Evolutionary conservation across 2,797 vertebrate genomes (phyloP).

Genomic region (Lithobates pipiens): DNA sequence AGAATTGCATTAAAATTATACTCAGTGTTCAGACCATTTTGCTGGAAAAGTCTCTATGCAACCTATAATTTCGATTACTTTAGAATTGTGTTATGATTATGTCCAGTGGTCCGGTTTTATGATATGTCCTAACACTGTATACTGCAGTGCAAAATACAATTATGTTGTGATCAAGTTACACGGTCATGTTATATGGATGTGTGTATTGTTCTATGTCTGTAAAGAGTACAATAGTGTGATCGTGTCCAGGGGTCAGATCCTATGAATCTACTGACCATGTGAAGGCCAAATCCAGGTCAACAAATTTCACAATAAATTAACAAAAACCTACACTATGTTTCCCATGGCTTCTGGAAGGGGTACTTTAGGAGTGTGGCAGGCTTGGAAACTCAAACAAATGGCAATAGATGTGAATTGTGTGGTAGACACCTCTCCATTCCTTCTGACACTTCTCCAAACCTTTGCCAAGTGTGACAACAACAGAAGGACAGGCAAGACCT

Average conservation of each 20-base stretch:
- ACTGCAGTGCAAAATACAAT: too few species aligned
- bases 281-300: neutral
- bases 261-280: neutral
- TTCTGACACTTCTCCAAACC: conserved; percentile 11
- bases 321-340: neutral
- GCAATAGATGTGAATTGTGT: neutral
- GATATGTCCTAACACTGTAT: too few species aligned
- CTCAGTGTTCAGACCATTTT: too few species aligned
- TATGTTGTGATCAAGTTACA: too few species aligned
- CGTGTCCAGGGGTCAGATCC: neutral
- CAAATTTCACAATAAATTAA: neutral
- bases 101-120: too few species aligned
- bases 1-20: too few species aligned
- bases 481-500: neutral
- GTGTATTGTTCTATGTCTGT: too few species aligned
- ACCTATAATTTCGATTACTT: too few species aligned
- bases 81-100: too few species aligned
- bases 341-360: neutral
- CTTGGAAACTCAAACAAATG: neutral
- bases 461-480: conserved; percentile 24
- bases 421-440: conserved; percentile 28
- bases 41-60: too few species aligned
- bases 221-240: neutral
- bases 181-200: too few species aligned
- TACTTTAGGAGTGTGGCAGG: neutral